phyloP scores from a whole-genome alignment of 23 tunicate species.

The Trididemnum nubilum region DNA sequence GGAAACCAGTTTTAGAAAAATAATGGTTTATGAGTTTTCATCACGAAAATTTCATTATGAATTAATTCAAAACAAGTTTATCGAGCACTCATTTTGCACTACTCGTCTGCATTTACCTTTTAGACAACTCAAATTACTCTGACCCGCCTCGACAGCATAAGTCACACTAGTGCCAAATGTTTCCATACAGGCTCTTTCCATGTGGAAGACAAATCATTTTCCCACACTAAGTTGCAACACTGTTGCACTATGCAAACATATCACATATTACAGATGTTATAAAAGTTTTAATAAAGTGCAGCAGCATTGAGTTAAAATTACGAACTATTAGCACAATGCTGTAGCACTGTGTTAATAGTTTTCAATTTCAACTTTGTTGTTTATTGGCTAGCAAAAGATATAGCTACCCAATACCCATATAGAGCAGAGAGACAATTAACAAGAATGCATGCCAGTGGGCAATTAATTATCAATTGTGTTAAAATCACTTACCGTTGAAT shows the following conservation, averaged over 20 bases:
- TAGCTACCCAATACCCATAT: no score
- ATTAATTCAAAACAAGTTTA: neutral
- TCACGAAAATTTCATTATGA: neutral
- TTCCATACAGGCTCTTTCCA: neutral
- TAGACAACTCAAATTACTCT: neutral
- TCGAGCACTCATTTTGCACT: neutral
- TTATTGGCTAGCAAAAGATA: no score
- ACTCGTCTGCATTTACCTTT: neutral
- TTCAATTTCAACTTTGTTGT: no score
- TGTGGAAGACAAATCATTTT: neutral
- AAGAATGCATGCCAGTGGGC: no score
- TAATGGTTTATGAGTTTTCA: neutral
- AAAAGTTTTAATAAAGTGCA: conserved; percentile 9
- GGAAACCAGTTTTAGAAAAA: neutral
- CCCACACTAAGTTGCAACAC: neutral
- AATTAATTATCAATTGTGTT: no score
- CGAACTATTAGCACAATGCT: neutral
- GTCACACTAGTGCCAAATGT: neutral
- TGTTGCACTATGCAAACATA: neutral
- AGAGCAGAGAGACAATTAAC: no score
- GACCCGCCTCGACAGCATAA: neutral
- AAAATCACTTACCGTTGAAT: conserved; percentile 15
- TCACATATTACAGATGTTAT: neutral
- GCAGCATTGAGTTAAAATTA: neutral
- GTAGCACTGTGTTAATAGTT: no score